These are phyloP conservation scores for Halcyon senegalensis DNA, from an alignment of 2,113 vertebrate species.

Conservation along the genomic window DNA sequence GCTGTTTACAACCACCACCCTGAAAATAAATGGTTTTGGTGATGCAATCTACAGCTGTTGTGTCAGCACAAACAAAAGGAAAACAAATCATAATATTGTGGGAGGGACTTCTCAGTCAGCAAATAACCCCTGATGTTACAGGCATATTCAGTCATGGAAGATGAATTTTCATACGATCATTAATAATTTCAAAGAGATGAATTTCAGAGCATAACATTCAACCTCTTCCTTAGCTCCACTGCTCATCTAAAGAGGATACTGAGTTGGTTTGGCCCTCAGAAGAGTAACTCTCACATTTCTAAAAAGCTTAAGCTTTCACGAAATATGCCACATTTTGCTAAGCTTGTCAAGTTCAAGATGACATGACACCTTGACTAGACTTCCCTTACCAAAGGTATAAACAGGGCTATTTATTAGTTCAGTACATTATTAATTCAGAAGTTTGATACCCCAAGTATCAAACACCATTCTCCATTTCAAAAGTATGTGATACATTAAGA, in stretches of 20 bases:
- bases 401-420: background rate
- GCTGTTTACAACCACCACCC: background rate
- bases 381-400: background rate
- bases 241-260: background rate
- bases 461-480: background rate
- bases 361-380: background rate
- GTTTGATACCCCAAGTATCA: background rate
- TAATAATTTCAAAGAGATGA: background rate
- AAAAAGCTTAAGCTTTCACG: background rate
- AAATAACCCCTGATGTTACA: background rate
- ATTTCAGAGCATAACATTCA: background rate
- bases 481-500: background rate
- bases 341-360: background rate
- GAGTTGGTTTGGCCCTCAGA: background rate
- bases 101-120: background rate
- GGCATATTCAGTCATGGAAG: background rate
- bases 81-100: fast-evolving
- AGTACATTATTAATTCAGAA: background rate
- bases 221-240: background rate
- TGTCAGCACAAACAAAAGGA: background rate
- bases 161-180: background rate
- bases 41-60: background rate
- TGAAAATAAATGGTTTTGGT: background rate
- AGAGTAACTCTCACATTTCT: background rate
- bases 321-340: background rate